Percentiles rank a stretch among this genome's conserved stretches.
Conservation (phyloP, 2,888 invertebrate genomes). For the Drosophila parthenogenetica region DNA sequence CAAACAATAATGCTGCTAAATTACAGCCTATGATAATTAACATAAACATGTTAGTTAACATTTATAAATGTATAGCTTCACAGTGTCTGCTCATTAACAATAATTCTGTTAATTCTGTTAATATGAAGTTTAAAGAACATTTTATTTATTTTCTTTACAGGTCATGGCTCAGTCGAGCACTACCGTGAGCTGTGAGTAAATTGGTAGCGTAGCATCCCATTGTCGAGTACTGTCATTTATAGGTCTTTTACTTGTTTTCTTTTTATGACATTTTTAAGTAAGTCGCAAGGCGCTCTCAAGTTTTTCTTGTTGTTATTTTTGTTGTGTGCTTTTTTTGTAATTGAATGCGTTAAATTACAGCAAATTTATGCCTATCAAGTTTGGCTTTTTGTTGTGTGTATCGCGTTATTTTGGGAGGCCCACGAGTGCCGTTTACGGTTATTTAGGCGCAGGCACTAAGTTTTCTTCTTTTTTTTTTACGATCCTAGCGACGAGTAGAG, state of each 20-base stretch:
- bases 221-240: conserved; percentile 55
- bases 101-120: too few relatives aligned
- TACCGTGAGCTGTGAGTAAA: background rate
- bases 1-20: background rate
- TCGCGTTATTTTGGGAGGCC: conserved; percentile 44
- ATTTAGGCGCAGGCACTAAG: conserved; percentile 76
- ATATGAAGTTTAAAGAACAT: too few relatives aligned
- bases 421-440: conserved; percentile 76
- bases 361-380: conserved; percentile 79
- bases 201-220: conserved; percentile 36
- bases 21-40: too few relatives aligned
- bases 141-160: conserved; percentile 4
- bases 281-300: conserved; percentile 67
- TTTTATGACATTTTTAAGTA: conserved; percentile 77
- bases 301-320: conserved; percentile 25
- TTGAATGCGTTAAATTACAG: conserved; percentile 78
- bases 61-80: too few relatives aligned
- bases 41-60: too few relatives aligned
- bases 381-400: conserved; percentile 47
- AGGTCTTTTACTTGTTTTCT: conserved; percentile 54
- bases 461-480: conserved; percentile 69
- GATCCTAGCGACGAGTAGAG: conserved; percentile 46
- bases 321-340: conserved; percentile 53
- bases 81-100: too few relatives aligned
- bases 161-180: conserved; percentile 19